phyloP scores from a whole-genome alignment of 2,888 invertebrate species.

The Euplexia lucipara region DNA sequence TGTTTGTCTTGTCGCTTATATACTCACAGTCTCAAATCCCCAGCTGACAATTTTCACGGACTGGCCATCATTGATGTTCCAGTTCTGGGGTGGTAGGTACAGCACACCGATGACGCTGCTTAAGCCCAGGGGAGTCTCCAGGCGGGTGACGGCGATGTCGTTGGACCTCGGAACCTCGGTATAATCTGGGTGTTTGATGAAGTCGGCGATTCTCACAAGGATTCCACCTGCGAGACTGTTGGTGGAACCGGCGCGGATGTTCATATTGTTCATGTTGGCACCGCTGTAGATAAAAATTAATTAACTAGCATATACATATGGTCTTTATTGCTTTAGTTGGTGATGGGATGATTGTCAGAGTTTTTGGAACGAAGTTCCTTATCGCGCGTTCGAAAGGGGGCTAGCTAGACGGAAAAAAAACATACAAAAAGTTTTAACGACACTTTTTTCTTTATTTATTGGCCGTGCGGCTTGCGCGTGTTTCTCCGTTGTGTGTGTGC shows the following conservation, averaged over 20 bases:
- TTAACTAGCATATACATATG: too few relatives aligned
- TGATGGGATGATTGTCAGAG: too few relatives aligned
- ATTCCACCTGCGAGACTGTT: conserved; percentile 74
- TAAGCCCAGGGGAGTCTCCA: conserved; percentile 66
- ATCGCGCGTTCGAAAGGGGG: too few relatives aligned
- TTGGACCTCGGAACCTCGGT: conserved; percentile 65
- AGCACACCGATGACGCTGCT: conserved; percentile 65
- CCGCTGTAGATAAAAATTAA: conserved; percentile 64
- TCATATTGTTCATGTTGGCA: conserved; percentile 66
- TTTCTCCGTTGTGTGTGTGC: too few relatives aligned
- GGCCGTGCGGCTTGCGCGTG: too few relatives aligned
- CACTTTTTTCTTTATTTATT: too few relatives aligned
- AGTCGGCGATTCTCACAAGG: conserved; percentile 52
- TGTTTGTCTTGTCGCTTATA: too few relatives aligned
- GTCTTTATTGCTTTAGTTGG: too few relatives aligned
- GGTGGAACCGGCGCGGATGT: conserved; percentile 77
- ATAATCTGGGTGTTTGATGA: conserved; percentile 73
- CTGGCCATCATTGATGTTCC: conserved; percentile 69
- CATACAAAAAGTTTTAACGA: too few relatives aligned
- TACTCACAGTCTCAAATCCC: conserved; percentile 80
- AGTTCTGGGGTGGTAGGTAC: conserved; percentile 72
- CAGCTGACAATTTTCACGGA: conserved; percentile 75
- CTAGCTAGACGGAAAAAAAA: too few relatives aligned
- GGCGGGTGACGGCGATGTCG: conserved; percentile 72
- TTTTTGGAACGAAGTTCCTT: too few relatives aligned